Conservation (phyloP, 2,888 invertebrate species). For the Erebia aethiops region DNA sequence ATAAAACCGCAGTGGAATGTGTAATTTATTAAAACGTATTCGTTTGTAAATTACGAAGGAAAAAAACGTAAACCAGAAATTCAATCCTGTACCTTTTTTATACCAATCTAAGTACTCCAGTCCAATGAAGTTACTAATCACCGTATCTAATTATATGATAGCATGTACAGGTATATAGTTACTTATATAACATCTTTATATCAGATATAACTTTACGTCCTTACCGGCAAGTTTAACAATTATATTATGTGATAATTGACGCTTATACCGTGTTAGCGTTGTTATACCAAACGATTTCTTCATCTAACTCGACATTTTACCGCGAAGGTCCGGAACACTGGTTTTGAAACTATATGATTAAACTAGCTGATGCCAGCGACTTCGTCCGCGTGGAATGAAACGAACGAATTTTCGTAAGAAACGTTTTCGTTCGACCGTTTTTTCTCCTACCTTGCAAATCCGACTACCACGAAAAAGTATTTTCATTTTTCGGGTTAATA, state of each 20-base stretch:
- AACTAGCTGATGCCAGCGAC: too few relatives aligned
- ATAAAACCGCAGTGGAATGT: too few relatives aligned
- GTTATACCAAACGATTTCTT: conserved; percentile 17
- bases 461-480: too few relatives aligned
- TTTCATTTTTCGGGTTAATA: too few relatives aligned
- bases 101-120: background rate
- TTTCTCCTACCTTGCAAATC: too few relatives aligned
- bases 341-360: background rate
- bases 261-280: conserved; percentile 5
- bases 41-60: too few relatives aligned
- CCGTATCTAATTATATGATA: conserved; percentile 1
- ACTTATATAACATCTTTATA: background rate
- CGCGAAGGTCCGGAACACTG: conserved; percentile 15
- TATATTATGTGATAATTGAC: background rate
- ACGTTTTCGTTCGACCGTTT: too few relatives aligned
- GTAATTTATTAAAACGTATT: too few relatives aligned
- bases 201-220: background rate
- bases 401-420: too few relatives aligned
- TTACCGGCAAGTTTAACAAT: conserved; percentile 13
- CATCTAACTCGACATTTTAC: conserved; percentile 13
- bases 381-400: too few relatives aligned
- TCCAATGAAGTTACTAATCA: background rate
- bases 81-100: background rate
- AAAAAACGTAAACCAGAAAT: background rate
- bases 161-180: background rate